phyloP scores from a whole-genome alignment of 2,113 vertebrate genomes.

The Arothron firmamentum region DNA sequence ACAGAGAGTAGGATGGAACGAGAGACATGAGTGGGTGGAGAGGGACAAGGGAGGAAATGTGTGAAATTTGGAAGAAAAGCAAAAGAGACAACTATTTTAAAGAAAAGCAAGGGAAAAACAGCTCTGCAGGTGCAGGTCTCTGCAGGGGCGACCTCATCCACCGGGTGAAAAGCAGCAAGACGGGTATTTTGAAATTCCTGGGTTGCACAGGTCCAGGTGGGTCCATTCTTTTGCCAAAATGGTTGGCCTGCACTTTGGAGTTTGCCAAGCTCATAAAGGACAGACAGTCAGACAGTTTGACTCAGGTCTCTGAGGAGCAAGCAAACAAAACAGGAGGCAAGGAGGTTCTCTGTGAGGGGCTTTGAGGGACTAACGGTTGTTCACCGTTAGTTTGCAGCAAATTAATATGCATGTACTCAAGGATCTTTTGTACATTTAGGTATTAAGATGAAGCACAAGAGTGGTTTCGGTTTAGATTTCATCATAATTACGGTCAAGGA shows the following conservation, averaged over 20 bases:
- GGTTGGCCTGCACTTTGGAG: constrained; percentile 50
- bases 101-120: not conserved
- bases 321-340: constrained; percentile 7
- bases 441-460: not conserved
- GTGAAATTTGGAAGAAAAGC: constrained; percentile 9
- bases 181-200: constrained; percentile 49
- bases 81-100: not conserved
- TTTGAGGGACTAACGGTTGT: constrained; percentile 9
- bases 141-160: constrained; percentile 23
- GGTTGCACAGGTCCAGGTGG: constrained; percentile 34
- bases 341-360: constrained; percentile 17
- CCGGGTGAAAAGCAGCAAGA: constrained; percentile 46
- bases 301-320: constrained; percentile 43
- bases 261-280: constrained; percentile 30
- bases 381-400: constrained; percentile 4
- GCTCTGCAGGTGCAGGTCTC: constrained; percentile 1
- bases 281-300: constrained; percentile 51
- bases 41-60: not conserved
- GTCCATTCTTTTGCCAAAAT: constrained; percentile 22
- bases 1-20: not conserved
- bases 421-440: not conserved
- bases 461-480: not conserved
- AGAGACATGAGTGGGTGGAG: not conserved
- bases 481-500: not conserved
- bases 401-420: constrained; percentile 2